A percentile compares a stretch with the other conserved stretches of the same genome.
phyloP scores from a whole-genome alignment of 2,797 vertebrate species.

The Borostomias antarcticus region DNA sequence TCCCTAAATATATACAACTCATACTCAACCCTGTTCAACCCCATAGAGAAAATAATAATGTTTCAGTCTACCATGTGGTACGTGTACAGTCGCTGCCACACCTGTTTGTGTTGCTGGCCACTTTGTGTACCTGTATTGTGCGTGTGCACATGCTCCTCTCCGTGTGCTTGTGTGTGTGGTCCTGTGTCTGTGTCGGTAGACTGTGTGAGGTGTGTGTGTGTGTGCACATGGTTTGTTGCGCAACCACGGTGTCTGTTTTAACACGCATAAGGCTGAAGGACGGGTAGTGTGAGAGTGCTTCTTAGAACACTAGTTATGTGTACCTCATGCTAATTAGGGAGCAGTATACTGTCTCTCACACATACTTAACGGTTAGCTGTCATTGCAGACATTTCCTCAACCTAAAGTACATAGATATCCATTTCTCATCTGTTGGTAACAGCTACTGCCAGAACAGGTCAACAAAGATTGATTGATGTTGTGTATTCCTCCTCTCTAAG shows the following conservation, averaged over 20 bases:
- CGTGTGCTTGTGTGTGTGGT: background rate
- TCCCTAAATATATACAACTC: too few species aligned
- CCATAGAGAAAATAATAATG: background rate
- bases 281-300: conserved; percentile 16
- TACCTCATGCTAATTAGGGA: background rate
- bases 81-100: too few species aligned
- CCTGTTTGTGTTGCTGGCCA: background rate
- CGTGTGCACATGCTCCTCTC: background rate
- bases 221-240: too few species aligned
- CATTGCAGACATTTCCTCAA: background rate
- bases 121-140: background rate
- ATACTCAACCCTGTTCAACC: background rate
- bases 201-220: background rate
- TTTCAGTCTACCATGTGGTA: too few species aligned
- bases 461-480: background rate
- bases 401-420: background rate
- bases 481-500: conserved; percentile 11
- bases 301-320: background rate
- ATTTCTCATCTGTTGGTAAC: background rate
- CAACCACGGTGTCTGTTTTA: background rate
- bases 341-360: conserved; percentile 2
- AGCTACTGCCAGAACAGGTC: background rate
- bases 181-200: background rate
- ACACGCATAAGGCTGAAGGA: background rate
- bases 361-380: background rate